Percentiles rank a stretch among this genome's conserved stretches.
Conservation (phyloP, 1,140 invertebrate genomes). For the Heliothis subflexa region DNA sequence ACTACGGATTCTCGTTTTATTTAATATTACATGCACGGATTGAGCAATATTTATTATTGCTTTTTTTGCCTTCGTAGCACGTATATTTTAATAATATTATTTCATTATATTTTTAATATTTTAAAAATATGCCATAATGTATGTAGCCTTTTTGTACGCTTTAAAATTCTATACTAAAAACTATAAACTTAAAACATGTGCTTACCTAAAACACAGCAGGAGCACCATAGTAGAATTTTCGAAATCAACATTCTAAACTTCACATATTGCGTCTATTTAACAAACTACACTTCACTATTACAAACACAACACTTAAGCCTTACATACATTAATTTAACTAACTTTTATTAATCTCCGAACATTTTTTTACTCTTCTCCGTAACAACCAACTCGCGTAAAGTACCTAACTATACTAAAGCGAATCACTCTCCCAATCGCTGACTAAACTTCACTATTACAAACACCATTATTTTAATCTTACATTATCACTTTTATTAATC, state of each 20-base stretch:
- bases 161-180: not conserved
- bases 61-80: too few species aligned
- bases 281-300: not conserved
- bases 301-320: not conserved
- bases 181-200: not conserved
- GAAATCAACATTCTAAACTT: conserved; percentile 7
- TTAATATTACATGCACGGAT: not conserved
- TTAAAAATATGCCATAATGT: too few species aligned
- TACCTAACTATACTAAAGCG: not conserved
- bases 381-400: not conserved
- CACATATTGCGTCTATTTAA: not conserved
- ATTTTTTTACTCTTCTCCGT: not conserved
- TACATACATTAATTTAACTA: too few species aligned
- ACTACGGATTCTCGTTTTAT: not conserved
- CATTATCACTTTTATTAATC: too few species aligned
- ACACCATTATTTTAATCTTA: too few species aligned
- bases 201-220: not conserved
- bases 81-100: too few species aligned
- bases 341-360: not conserved
- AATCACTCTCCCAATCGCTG: not conserved
- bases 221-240: not conserved
- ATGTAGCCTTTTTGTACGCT: too few species aligned
- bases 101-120: too few species aligned
- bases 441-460: too few species aligned
- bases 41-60: not conserved